Conservation (phyloP, 92 coral and sea anemone species). For the Muricea muricata region DNA sequence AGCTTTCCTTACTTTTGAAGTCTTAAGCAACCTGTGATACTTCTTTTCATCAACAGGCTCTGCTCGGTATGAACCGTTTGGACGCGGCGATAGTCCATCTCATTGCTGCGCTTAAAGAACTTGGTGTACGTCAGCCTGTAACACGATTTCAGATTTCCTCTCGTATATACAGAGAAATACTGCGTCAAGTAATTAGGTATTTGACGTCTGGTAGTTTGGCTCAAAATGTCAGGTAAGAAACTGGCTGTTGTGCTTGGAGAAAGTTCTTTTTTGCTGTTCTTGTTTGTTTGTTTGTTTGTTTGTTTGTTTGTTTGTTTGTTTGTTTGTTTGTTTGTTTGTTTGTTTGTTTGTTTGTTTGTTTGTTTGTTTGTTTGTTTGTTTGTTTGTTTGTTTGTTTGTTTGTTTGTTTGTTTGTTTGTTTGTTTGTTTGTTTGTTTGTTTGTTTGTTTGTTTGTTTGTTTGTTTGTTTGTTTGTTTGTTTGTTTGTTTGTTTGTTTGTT, state of each 20-base stretch:
- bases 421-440: neutral
- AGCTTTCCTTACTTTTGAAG: neutral
- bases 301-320: constrained; percentile 10
- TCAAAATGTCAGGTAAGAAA: constrained; percentile 78
- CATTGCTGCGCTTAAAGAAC: constrained; percentile 67
- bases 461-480: neutral
- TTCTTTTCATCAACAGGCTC: constrained; percentile 58
- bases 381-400: constrained; percentile 13
- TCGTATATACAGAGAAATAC: constrained; percentile 75
- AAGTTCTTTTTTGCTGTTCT: neutral
- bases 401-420: constrained; percentile 11
- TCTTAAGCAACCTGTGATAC: neutral
- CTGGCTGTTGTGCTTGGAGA: neutral
- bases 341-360: neutral
- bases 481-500: neutral
- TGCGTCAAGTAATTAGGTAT: constrained; percentile 79
- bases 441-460: constrained; percentile 10
- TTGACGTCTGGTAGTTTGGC: constrained; percentile 69
- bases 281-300: constrained; percentile 1
- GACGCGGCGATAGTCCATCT: constrained; percentile 87
- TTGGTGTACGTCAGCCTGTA: constrained; percentile 81
- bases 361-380: constrained; percentile 9
- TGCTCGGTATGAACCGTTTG: constrained; percentile 90
- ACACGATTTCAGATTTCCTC: constrained; percentile 66
- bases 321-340: neutral